Conservation (phyloP, 2,113 vertebrate species). For the Colossoma macropomum region DNA sequence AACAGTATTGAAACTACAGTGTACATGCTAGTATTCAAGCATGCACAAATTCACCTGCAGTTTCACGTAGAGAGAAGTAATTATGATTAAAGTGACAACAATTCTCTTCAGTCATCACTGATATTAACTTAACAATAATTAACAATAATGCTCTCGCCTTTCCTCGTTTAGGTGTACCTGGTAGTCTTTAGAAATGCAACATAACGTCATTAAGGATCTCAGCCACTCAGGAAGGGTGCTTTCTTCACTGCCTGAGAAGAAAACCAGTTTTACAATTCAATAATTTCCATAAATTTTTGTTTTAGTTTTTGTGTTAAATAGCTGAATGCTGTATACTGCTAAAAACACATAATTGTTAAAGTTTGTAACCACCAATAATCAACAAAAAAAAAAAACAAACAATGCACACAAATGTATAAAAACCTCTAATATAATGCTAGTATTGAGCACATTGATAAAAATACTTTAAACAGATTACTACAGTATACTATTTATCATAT, state of each 20-base stretch:
- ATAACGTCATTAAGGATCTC: conserved; percentile 89
- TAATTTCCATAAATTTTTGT: not conserved
- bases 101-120: not conserved
- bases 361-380: no score
- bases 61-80: not conserved
- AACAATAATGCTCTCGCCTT: no score
- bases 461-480: no score
- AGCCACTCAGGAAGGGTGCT: conserved; percentile 86
- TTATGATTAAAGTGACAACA: not conserved
- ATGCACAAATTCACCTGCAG: not conserved
- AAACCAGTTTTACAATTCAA: not conserved
- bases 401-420: no score
- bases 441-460: no score
- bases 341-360: no score
- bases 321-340: not conserved
- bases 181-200: conserved; percentile 89
- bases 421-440: no score
- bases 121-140: no score
- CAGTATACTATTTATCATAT: no score
- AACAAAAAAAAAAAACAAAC: no score
- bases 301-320: not conserved
- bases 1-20: no score
- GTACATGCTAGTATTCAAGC: not conserved
- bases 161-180: conserved; percentile 74
- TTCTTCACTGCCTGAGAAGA: conserved; percentile 47